Percentiles rank a stretch among this genome's conserved stretches.
Conservation (phyloP, 2,113 vertebrate genomes). For the Tauraco erythrolophus region DNA sequence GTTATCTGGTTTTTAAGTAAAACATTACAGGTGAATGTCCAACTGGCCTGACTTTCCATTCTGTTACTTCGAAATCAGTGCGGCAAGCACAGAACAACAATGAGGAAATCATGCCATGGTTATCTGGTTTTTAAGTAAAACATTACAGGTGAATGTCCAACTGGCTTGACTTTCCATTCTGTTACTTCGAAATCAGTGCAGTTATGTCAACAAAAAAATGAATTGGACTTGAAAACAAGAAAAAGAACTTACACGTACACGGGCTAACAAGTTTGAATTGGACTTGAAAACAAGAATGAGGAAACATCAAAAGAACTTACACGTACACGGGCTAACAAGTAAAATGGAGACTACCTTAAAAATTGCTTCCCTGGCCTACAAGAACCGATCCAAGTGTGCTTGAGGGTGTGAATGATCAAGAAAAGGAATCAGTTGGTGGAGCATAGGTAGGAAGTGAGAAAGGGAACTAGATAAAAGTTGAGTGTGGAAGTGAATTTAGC, state of each 20-base stretch:
- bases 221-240: neutral
- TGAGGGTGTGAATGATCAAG: neutral
- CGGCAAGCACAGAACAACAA: neutral
- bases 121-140: neutral
- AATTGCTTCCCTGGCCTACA: neutral
- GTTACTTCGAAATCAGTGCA: neutral
- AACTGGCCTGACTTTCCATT: neutral
- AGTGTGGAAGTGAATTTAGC: neutral
- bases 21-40: neutral
- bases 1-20: neutral
- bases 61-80: neutral
- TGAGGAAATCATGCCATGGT: fast-evolving
- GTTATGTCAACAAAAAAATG: neutral
- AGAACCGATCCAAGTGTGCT: neutral
- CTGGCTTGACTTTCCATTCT: neutral
- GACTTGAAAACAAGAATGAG: neutral
- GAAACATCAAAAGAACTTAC: neutral
- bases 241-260: fast-evolving
- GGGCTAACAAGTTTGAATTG: neutral
- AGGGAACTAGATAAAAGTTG: neutral
- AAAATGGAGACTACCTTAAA: neutral
- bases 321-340: neutral
- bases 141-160: neutral
- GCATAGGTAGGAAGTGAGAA: neutral
- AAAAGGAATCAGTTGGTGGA: neutral